Evolutionary conservation across 2,113 vertebrate species (phyloP).

Genomic region (Panthera uncia): DNA sequence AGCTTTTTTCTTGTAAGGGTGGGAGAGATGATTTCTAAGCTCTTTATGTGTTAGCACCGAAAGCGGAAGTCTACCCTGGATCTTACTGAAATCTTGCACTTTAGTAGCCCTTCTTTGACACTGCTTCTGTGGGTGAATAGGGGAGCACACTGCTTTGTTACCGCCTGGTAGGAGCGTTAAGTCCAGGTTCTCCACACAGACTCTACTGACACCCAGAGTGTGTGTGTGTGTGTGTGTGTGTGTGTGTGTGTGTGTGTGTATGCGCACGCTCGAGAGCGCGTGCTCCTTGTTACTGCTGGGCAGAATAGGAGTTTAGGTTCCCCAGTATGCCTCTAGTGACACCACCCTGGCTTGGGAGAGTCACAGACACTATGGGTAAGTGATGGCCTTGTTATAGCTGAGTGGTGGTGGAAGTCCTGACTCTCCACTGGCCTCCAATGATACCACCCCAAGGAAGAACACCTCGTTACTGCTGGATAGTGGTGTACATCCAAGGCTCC

Average conservation of each 20-base stretch:
- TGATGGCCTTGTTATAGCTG: neutral
- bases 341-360: neutral
- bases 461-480: neutral
- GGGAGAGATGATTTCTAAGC: neutral
- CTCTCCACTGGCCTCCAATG: neutral
- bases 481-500: neutral
- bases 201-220: neutral
- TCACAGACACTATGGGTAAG: neutral
- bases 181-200: neutral
- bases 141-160: neutral
- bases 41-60: neutral
- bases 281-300: neutral
- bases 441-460: neutral
- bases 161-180: neutral
- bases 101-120: neutral
- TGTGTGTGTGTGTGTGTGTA: too few relatives aligned
- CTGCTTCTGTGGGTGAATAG: neutral
- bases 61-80: neutral
- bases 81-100: neutral
- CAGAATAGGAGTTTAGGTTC: neutral
- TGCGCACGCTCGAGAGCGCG: rapidly evolving
- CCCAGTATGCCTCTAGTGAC: neutral
- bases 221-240: too few relatives aligned
- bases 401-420: neutral
- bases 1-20: neutral